phyloP scores from a whole-genome alignment of 2,113 vertebrate genomes.

The Danionella cerebrum region DNA sequence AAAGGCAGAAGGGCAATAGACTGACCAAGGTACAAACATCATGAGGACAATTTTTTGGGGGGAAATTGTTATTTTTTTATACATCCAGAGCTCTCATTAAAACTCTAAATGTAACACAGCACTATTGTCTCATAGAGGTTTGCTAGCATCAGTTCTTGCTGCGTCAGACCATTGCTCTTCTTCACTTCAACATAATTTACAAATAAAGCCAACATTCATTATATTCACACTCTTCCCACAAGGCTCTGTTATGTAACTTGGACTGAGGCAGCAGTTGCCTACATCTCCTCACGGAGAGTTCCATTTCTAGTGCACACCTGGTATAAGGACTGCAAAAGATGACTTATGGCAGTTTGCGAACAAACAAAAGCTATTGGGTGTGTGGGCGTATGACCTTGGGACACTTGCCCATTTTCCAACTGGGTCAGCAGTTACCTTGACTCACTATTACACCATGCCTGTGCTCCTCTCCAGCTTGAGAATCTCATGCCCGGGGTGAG shows the following conservation, averaged over 20 bases:
- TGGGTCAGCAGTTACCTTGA: slow-evolving; percentile 55
- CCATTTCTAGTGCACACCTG: slow-evolving; percentile 37
- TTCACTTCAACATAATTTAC: slow-evolving; percentile 1
- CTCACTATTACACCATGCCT: slow-evolving; percentile 33
- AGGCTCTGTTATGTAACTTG: slow-evolving; percentile 25
- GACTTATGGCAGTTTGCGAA: slow-evolving; percentile 48
- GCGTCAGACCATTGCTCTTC: background rate
- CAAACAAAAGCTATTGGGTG: slow-evolving; percentile 50
- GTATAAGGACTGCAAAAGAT: slow-evolving; percentile 38
- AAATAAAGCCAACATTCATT: slow-evolving; percentile 14
- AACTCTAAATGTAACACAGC: too few relatives aligned
- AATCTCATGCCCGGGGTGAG: slow-evolving; percentile 41
- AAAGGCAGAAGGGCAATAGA: too few relatives aligned
- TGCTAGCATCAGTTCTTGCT: background rate
- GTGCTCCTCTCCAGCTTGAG: slow-evolving; percentile 39
- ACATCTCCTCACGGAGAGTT: slow-evolving; percentile 11
- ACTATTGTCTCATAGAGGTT: too few relatives aligned
- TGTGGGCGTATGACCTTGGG: slow-evolving; percentile 59
- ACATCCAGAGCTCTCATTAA: too few relatives aligned
- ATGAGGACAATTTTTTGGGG: too few relatives aligned
- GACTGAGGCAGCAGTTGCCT: slow-evolving; percentile 18
- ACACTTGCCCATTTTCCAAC: slow-evolving; percentile 53
- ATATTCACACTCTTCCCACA: background rate
- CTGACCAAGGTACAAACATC: too few relatives aligned
- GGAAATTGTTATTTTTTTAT: too few relatives aligned